Evolutionary conservation across 2,888 invertebrate species (phyloP), one percentile per base, ranked within the genome.

Genomic region (Parascotia fuliginaria): DNA sequence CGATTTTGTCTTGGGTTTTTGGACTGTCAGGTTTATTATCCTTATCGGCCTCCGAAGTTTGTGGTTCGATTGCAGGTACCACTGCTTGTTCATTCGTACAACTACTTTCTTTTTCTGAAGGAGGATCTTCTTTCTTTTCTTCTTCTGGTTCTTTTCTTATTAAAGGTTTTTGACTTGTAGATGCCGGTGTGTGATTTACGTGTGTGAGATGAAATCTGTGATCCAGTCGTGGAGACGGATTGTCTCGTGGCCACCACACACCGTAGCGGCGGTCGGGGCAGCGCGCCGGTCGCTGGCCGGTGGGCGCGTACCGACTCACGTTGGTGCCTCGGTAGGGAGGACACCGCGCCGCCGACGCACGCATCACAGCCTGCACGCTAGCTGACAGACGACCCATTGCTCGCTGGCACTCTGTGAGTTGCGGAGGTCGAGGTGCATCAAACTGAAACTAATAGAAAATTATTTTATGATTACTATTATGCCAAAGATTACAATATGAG

Each of bases 301-400:
- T 87, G 50, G 90, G 89, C 16, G 90, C 85, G 73, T 88, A 89
- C 14, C 90, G 81, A 51, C 85, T 85, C 42, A 89, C 83, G 62
- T 89, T 87, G 50, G 90, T 87, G 42, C 87, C 90, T 31, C 91
- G 80, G 68, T 91, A 91, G 3, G 85, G 85, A 0, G 83, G 82
- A 48, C 83, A 85, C 29, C 89, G 82, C 16, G 81, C 80, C 0
- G 85, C 81, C 3, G 85, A 77, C 9, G 88, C 85, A 5, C 87
- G 74, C 73, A 87, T 82, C 27, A 83, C 83, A 1, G 85, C 89
- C 56, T 89, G 89, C 47, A 89, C 84, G 55, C 85, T 87, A 1
- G 87, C 85, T 11, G 88, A 84, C 34, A 89, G 69, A 1, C 88
- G 78, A 7, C 87, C 83, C 73, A 88, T 81, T 5, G 84, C 86